A percentile compares a stretch with the other conserved stretches of the same genome.
Conservation (phyloP, 2,113 vertebrate species). For the Peromyscus californicus region DNA sequence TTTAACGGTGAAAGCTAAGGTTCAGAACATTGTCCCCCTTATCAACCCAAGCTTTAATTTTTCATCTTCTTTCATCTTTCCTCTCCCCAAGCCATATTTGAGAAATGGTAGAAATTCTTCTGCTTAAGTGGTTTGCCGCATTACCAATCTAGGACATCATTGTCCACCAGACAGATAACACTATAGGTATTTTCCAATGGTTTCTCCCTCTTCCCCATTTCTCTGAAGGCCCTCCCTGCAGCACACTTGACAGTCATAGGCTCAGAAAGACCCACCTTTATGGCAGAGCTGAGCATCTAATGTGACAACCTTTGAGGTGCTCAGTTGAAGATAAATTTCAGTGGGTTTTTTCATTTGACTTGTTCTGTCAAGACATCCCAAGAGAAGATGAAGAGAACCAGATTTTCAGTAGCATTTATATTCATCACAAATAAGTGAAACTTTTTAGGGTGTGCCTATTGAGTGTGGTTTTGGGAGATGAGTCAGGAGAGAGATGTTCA, state of each 20-base stretch:
- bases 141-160: not conserved
- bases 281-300: not conserved
- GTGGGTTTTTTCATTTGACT: conserved; percentile 29
- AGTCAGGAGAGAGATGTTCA: not conserved
- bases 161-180: not conserved
- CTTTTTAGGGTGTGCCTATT: not conserved
- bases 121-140: not conserved
- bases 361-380: not conserved
- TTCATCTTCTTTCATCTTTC: not conserved
- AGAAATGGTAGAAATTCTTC: not conserved
- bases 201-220: not conserved
- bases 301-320: not conserved
- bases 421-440: not conserved
- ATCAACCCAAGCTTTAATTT: not conserved
- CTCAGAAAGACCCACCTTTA: not conserved
- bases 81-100: not conserved
- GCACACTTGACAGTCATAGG: not conserved
- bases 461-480: not conserved
- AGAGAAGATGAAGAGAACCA: not conserved
- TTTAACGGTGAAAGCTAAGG: not conserved
- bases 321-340: not conserved
- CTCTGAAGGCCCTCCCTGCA: not conserved
- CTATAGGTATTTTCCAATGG: not conserved
- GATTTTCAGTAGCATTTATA: not conserved
- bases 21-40: not conserved